A percentile compares a stretch with the other conserved stretches of the same genome.
Conservation (phyloP, 1,140 invertebrate species). For the Brachionus angularis region DNA sequence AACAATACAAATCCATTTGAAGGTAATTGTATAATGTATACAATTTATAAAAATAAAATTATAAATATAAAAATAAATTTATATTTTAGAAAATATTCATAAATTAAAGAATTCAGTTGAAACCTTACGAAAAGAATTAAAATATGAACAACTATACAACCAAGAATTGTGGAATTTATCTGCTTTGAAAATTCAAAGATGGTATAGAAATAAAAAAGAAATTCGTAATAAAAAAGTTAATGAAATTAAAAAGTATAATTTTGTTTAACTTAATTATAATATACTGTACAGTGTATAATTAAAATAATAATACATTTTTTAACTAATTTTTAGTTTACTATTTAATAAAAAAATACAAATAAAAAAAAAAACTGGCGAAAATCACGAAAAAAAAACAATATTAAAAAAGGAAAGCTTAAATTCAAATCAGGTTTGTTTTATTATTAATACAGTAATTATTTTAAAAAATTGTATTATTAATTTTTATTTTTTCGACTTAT, state of each 20-base stretch:
- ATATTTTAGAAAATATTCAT: conserved; percentile 5
- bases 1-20: neutral
- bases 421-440: neutral
- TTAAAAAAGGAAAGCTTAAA: neutral
- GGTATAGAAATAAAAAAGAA: conserved; percentile 10
- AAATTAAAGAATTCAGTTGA: conserved; percentile 36
- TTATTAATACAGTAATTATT: too few species aligned
- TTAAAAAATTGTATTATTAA: too few species aligned
- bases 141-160: neutral
- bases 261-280: neutral
- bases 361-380: conserved; percentile 24
- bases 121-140: conserved; percentile 2
- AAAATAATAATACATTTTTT: too few species aligned
- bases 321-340: too few species aligned
- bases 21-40: neutral
- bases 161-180: neutral
- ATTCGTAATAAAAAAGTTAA: neutral
- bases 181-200: conserved; percentile 25
- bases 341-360: too few species aligned
- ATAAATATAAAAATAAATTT: neutral
- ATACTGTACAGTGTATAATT: too few species aligned
- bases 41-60: neutral
- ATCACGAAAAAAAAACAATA: conserved; percentile 18
- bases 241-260: conserved; percentile 38
- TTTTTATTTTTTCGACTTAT: too few species aligned